A percentile compares a stretch with the other conserved stretches of the same genome.
Evolutionary conservation across 2,888 invertebrate genomes (phyloP).

Genomic region (Drosophila ustulata): DNA sequence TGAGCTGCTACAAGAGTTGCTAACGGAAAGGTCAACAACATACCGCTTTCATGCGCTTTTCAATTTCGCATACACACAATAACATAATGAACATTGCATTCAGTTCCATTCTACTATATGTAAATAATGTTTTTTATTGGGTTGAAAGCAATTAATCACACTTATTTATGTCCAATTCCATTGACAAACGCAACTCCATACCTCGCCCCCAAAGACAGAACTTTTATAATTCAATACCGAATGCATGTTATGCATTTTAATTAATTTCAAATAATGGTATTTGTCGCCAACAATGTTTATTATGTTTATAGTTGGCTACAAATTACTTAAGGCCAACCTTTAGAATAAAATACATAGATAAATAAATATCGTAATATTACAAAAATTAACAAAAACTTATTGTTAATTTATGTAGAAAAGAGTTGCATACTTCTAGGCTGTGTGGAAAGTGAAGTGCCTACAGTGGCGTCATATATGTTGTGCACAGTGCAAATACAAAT

Average conservation of each 20-base stretch:
- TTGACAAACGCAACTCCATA: conserved; percentile 23
- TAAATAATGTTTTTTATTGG: conserved; percentile 18
- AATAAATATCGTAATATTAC: too few relatives aligned
- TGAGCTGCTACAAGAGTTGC: conserved; percentile 13
- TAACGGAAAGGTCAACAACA: conserved; percentile 47
- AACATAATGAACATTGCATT: conserved; percentile 19
- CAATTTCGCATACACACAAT: conserved; percentile 40
- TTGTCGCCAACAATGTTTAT: neutral
- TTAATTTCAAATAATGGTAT: neutral
- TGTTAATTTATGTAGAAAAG: neutral
- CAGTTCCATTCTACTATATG: conserved; percentile 3
- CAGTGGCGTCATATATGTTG: conserved; percentile 15
- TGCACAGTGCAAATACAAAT: neutral
- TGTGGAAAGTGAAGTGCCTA: neutral
- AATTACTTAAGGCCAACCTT: too few relatives aligned
- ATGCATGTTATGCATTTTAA: conserved; percentile 36
- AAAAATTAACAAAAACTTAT: neutral
- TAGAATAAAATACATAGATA: too few relatives aligned
- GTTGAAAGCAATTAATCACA: conserved; percentile 41
- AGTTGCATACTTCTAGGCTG: conserved; percentile 40
- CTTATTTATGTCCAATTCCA: conserved; percentile 43
- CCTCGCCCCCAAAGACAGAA: conserved; percentile 24
- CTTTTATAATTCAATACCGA: conserved; percentile 10
- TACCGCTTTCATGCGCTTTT: conserved; percentile 21
- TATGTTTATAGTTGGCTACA: too few relatives aligned